Percentiles rank a stretch among this genome's conserved stretches.
These are phyloP conservation scores for Volucella bombylans DNA, from an alignment of 2,888 invertebrate genomes.

Conservation along the genomic window DNA sequence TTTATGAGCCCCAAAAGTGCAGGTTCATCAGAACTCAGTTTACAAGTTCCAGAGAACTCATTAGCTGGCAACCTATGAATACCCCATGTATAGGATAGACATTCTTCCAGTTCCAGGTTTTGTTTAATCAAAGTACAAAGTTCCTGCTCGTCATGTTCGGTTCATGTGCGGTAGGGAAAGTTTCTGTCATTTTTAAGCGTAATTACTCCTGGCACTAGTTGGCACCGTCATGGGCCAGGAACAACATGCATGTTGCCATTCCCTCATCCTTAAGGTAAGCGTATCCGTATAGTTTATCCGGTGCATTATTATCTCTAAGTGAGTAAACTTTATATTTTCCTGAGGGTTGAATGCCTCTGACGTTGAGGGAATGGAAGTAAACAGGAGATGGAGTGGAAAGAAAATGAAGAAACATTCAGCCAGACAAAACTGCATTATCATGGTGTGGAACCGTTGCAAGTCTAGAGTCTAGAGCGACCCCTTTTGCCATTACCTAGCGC, in stretches of 20 bases:
- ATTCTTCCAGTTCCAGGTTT: conserved; percentile 38
- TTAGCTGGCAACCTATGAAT: conserved; percentile 43
- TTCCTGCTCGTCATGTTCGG: conserved; percentile 61
- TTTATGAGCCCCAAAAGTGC: conserved; percentile 61
- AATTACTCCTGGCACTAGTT: conserved; percentile 74
- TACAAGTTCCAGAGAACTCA: conserved; percentile 63
- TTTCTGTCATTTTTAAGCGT: conserved; percentile 74
- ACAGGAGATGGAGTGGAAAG: conserved; percentile 5
- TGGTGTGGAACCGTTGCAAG: conserved; percentile 36
- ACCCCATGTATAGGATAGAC: background rate
- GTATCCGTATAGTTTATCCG: conserved; percentile 52
- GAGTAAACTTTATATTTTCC: conserved; percentile 66
- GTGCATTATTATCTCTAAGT: conserved; percentile 72
- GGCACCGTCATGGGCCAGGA: conserved; percentile 65
- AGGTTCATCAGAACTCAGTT: conserved; percentile 56
- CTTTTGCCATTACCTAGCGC: conserved; percentile 22
- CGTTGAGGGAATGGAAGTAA: background rate
- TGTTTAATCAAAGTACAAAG: conserved; percentile 68
- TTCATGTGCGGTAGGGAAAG: conserved; percentile 61
- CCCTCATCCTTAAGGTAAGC: conserved; percentile 32
- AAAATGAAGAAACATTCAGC: conserved; percentile 28
- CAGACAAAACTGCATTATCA: conserved; percentile 70
- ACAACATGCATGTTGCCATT: conserved; percentile 65
- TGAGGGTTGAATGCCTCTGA: conserved; percentile 61
- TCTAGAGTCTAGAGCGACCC: conserved; percentile 40